Percentiles rank a stretch among this genome's conserved stretches.
Conservation (phyloP, 2,797 vertebrate genomes). For the Sebastes umbrosus region DNA sequence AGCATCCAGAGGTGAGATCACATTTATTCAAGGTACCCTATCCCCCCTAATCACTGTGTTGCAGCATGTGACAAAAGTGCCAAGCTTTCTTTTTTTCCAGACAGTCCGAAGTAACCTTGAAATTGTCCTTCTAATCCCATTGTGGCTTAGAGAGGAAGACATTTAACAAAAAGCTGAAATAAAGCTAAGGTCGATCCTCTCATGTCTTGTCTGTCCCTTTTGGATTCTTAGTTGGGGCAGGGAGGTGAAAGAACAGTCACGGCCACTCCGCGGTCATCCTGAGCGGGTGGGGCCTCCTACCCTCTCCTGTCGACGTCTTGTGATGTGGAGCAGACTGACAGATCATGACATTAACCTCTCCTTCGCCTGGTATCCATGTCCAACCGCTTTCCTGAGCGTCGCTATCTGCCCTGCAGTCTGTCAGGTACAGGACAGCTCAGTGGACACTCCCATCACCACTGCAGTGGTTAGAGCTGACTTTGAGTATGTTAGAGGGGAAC, state of each 20-base stretch:
- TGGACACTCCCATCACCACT: background rate
- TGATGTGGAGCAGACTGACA: slow-evolving; percentile 36
- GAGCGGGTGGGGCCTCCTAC: background rate
- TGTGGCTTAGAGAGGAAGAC: slow-evolving; percentile 36
- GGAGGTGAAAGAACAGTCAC: slow-evolving; percentile 42
- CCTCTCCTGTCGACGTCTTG: background rate
- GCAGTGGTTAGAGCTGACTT: background rate
- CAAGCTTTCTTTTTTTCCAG: background rate
- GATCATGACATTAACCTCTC: slow-evolving; percentile 38
- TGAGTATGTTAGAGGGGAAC: background rate
- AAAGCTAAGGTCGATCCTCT: background rate
- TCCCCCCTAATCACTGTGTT: background rate
- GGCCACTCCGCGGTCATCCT: slow-evolving; percentile 11
- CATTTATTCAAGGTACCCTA: slow-evolving; percentile 17
- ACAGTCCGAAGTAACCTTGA: slow-evolving; percentile 44
- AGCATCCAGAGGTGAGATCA: slow-evolving; percentile 6
- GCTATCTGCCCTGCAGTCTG: background rate
- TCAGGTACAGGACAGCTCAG: background rate
- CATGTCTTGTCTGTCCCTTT: slow-evolving; percentile 17
- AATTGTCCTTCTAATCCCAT: slow-evolving; percentile 51
- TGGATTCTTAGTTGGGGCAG: slow-evolving; percentile 16
- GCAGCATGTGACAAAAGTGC: background rate
- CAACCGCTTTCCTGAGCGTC: background rate
- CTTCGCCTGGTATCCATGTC: slow-evolving; percentile 19
- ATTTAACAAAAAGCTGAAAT: slow-evolving; percentile 29